Evolutionary conservation across 2,888 invertebrate genomes (phyloP).

Genomic region (Nebria brevicollis): DNA sequence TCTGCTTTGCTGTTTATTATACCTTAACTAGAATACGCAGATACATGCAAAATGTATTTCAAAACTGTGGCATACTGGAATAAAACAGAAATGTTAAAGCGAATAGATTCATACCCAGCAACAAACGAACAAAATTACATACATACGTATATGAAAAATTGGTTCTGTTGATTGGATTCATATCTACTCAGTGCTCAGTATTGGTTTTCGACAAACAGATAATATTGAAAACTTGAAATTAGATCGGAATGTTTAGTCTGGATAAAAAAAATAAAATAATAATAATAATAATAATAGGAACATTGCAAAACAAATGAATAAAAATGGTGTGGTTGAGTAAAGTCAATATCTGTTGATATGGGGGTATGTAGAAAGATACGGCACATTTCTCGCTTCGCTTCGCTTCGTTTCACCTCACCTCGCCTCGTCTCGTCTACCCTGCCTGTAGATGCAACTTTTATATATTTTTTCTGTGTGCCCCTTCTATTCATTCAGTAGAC

Average conservation of each 20-base stretch:
- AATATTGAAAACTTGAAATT: background rate
- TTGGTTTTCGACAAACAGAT: background rate
- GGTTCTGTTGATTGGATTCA: background rate
- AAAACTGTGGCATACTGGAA: background rate
- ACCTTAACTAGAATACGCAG: background rate
- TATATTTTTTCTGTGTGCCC: background rate
- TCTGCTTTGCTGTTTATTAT: background rate
- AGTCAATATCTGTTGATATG: background rate
- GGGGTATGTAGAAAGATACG: background rate
- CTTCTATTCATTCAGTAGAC: constrained; percentile 3
- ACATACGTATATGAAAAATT: background rate
- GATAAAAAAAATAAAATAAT: background rate
- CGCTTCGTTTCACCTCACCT: background rate
- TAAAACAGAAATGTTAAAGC: background rate
- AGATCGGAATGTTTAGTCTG: background rate
- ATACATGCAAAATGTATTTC: background rate
- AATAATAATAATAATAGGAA: background rate
- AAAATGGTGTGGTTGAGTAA: background rate
- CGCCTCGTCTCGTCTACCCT: background rate
- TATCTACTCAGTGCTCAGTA: background rate
- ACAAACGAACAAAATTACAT: background rate
- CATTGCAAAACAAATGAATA: background rate
- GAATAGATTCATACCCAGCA: background rate
- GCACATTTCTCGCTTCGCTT: background rate
- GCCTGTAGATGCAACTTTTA: background rate